Conservation (phyloP, 53 echinoderm and acorn worm genomes). For the Actinopyga echinites region DNA sequence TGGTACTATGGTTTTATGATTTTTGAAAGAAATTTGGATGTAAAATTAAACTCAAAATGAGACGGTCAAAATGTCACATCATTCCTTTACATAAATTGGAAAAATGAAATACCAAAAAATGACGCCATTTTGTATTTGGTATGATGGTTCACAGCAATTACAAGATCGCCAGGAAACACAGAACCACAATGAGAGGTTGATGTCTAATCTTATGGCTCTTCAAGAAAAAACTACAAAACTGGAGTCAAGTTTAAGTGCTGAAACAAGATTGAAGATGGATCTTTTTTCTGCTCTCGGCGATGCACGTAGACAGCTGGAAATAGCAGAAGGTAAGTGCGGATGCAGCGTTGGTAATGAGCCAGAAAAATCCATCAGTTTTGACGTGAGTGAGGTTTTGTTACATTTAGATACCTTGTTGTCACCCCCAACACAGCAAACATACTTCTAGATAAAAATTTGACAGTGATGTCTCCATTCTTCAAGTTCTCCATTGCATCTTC, state of each 20-base stretch:
- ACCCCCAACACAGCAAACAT: too few relatives aligned
- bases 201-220: conserved; percentile 93
- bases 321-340: conserved; percentile 67
- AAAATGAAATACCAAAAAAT: neutral
- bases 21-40: too few relatives aligned
- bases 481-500: too few relatives aligned
- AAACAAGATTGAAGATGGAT: conserved; percentile 94
- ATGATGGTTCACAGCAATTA: conserved; percentile 42
- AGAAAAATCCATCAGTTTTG: neutral
- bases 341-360: neutral
- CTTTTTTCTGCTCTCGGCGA: conserved; percentile 94
- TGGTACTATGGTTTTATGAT: too few relatives aligned
- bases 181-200: conserved; percentile 88
- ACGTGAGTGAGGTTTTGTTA: too few relatives aligned
- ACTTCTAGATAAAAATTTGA: too few relatives aligned
- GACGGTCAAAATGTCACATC: neutral
- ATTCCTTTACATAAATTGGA: neutral
- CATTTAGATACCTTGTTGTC: too few relatives aligned
- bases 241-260: conserved; percentile 95
- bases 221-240: conserved; percentile 90
- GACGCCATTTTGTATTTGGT: neutral
- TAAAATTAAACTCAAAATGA: too few relatives aligned
- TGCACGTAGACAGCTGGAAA: conserved; percentile 92
- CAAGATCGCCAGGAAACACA: conserved; percentile 90
- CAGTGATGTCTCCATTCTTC: too few relatives aligned